Base-by-base conservation (phyloP, 2,888 invertebrate genomes). In the Callyntrura guangdongensis region DNA sequence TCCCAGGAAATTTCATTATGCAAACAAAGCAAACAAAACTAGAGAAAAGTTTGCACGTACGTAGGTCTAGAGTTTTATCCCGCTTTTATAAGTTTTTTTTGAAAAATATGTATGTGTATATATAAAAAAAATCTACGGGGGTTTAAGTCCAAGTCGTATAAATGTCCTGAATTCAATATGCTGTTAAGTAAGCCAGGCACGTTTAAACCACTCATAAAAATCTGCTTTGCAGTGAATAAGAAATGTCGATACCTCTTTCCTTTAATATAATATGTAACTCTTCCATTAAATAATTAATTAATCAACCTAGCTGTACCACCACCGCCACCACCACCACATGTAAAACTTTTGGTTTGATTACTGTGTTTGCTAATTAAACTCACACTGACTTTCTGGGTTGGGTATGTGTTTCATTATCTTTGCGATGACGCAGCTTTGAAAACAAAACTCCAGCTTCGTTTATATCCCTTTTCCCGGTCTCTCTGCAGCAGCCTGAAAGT, bases 201-300 rank as follows among this genome's bases (percentile, higher is more conserved):
- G 53, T 69, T n/a, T 72, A 14, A 36, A 69, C 6, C 11, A 12
- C 20, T 49, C 53, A 53, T 53, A 14, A 27, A 22, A 22, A 22
- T 14, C 25, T 22, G 59, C 64, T 25, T 6, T 74, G 20, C 56
- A 53, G 25, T 27, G 61, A 64, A 25, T 25, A 14, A 9, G 64
- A 8, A 64, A 22, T 25, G 64, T 25, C 25, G 25, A 25, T 64
- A 64, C 12, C 22, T 6, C 25, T 6, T 59, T 22, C 22, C 22
- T 14, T 6, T 59, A 59, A 17, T 59, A 17, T 59, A 14, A 17
- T 59, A 59, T 17, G 1, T 56, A 84, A 84, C 72, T 27, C 69
- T 64, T 92, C 91, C 88, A 92, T 92, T 92, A 92, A 91, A 90
- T 92, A 92, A 92, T 91, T 92, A 92, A 92, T 91, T 92, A 92